Evolutionary conservation across 2,797 vertebrate genomes (phyloP).

Genomic region (Lophotriccus pileatus): DNA sequence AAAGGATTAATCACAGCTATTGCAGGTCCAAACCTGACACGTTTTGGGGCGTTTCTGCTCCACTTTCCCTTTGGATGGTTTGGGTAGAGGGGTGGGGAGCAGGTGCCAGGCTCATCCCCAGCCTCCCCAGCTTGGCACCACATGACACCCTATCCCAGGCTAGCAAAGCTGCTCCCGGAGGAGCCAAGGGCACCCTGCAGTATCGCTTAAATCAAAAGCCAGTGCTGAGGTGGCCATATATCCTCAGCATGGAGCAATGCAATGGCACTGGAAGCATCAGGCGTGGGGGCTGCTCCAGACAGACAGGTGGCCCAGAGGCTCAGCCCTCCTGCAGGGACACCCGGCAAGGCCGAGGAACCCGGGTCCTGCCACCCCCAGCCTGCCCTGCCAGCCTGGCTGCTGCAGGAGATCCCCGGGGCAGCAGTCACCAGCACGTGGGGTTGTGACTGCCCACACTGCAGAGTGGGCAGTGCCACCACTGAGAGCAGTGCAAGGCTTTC

Average conservation of each 20-base stretch:
- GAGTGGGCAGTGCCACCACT: accelerated
- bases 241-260: accelerated
- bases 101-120: not conserved
- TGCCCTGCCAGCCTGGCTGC: not conserved
- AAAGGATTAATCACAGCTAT: not conserved
- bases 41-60: not conserved
- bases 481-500: not conserved
- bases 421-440: accelerated
- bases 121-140: not conserved
- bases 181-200: not conserved
- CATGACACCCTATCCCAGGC: not conserved
- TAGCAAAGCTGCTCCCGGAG: not conserved
- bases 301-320: not conserved
- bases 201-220: not conserved
- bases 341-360: accelerated
- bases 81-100: not conserved
- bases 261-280: accelerated
- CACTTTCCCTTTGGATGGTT: not conserved
- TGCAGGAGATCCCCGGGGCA: not conserved
- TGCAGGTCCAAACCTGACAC: not conserved
- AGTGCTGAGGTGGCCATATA: accelerated
- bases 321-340: not conserved
- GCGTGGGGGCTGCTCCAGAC: accelerated
- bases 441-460: accelerated
- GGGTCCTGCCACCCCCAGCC: accelerated